Evolutionary conservation across 2,113 vertebrate species (phyloP), one percentile per base, ranked within the genome.

Genomic region (Oceanites oceanicus): DNA sequence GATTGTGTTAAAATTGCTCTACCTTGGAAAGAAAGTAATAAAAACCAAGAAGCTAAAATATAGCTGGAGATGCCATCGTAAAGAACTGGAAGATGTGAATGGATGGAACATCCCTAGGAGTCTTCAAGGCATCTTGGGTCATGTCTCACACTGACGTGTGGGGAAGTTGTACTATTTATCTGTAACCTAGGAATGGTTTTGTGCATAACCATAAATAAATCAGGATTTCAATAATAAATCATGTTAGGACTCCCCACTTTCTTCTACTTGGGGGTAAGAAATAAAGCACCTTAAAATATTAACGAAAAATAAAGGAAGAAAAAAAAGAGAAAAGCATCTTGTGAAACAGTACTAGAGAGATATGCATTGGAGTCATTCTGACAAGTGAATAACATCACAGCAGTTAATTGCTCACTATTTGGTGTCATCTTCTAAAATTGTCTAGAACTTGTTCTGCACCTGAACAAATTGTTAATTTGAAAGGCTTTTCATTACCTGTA

Each of bases 401-500:
- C 34, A 65, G 38, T 49, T 81, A 44, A 52, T 44, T 55, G 27
- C 15, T 81, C 19, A 18, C 14, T 88, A 2, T 32, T 47, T 70
- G 59, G 14, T 58, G 59, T 19, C 18, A n/a, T 30, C 26, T 36
- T 62, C 13, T 34, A 90, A 61, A 26, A 62, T 52, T 32, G 13
- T 42, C 42, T 70, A 61, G 30, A 70, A 29, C 17, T 44, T 72
- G 15, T 11, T 92, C 59, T 77, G 34, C 13, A 88, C 12, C 4
- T 19, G 11, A 85, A 53, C 17, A 45, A 70, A 95, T 12, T 52
- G 36, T 78, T 76, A 27, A 79, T 73, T 52, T 75, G 26, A 2
- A 87, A 87, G 26, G 30, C 5, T 73, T 75, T 67, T 59, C 19
- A 22, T 73, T 97, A 99, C 99, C 99, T 99, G 99, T 21, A 99